Percentiles rank a stretch among this genome's conserved stretches.
Conservation (phyloP, 2,797 vertebrate genomes). For the Molothrus aeneus region DNA sequence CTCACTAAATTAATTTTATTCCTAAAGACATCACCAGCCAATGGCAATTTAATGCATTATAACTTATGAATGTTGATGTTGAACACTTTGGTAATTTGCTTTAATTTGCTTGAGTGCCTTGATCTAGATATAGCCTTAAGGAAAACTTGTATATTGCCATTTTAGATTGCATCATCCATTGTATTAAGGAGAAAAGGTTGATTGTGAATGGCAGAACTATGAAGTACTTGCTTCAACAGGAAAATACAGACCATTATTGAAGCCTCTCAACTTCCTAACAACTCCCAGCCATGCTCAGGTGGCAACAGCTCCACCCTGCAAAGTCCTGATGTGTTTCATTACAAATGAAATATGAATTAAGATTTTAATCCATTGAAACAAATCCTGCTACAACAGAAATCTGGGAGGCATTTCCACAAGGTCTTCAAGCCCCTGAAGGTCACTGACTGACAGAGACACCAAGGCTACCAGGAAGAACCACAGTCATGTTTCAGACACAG, state of each 20-base stretch:
- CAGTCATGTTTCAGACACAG: rapidly evolving
- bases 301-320: background rate
- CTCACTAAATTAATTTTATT: slow-evolving; percentile 31
- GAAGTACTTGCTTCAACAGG: background rate
- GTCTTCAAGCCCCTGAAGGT: background rate
- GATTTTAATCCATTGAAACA: background rate
- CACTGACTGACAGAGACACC: background rate
- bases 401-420: background rate
- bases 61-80: slow-evolving; percentile 55
- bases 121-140: slow-evolving; percentile 50
- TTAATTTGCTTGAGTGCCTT: slow-evolving; percentile 53
- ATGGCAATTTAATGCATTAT: slow-evolving; percentile 41
- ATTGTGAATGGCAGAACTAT: background rate
- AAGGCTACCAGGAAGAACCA: background rate
- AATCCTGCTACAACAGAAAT: background rate
- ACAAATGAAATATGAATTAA: background rate
- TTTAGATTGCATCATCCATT: slow-evolving; percentile 22
- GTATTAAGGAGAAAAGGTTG: slow-evolving; percentile 19
- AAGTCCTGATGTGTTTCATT: background rate
- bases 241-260: background rate
- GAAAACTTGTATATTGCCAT: slow-evolving; percentile 10
- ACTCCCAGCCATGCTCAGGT: background rate
- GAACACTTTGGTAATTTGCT: slow-evolving; percentile 46
- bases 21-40: slow-evolving; percentile 38
- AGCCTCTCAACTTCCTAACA: background rate